Conservation (phyloP, 1,140 invertebrate genomes). For the Hyphantria cunea region DNA sequence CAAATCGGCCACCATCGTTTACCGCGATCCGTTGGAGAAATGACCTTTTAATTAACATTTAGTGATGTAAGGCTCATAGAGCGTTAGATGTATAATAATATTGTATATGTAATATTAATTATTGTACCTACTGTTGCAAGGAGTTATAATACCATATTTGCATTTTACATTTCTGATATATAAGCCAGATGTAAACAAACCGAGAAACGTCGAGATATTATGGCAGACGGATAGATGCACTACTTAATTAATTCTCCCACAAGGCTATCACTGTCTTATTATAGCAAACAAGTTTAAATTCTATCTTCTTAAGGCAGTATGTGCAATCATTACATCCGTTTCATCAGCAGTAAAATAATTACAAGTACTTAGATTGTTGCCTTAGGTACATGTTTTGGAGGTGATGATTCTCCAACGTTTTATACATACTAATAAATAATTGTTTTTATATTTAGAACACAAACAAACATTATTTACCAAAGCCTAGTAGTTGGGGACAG, state of each 20-base stretch:
- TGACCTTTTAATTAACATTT: slow-evolving; percentile 11
- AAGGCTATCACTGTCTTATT: no score
- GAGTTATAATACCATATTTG: no score
- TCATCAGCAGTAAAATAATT: slow-evolving; percentile 18
- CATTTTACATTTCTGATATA: no score
- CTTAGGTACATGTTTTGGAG: slow-evolving; percentile 24
- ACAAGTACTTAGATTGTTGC: slow-evolving; percentile 23
- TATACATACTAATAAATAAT: slow-evolving; percentile 9
- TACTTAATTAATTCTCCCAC: no score
- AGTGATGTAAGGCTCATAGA: slow-evolving; percentile 18
- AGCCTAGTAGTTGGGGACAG: slow-evolving; percentile 21
- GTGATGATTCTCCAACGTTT: slow-evolving; percentile 23
- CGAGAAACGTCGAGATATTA: no score
- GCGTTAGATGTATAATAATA: background rate
- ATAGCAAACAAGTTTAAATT: no score
- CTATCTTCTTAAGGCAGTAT: no score
- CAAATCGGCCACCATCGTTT: slow-evolving; percentile 63
- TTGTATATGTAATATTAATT: slow-evolving; percentile 23
- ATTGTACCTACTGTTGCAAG: background rate
- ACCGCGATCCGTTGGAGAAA: slow-evolving; percentile 65
- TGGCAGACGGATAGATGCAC: no score
- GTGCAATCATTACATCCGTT: slow-evolving; percentile 17
- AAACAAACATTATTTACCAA: slow-evolving; percentile 24
- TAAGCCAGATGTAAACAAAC: no score
- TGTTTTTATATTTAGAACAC: slow-evolving; percentile 10